Evolutionary conservation across 2,797 vertebrate genomes (phyloP).

Genomic region (Cercopithecus neglectus): DNA sequence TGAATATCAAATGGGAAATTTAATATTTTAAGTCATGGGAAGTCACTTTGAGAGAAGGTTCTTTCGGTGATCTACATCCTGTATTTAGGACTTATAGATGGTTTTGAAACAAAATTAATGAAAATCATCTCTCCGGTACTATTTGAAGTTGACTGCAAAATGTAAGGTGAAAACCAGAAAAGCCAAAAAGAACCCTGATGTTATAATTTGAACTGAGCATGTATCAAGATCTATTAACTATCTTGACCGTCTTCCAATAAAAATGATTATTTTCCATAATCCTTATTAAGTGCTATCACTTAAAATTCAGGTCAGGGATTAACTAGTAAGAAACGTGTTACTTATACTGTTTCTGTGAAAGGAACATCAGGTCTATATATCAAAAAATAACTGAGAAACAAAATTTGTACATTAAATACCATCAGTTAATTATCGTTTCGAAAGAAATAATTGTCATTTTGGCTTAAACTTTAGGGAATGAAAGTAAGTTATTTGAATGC

Average conservation of each 20-base stretch:
- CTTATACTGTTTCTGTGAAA: slow-evolving; percentile 34
- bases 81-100: neutral
- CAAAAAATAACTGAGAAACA: neutral
- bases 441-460: slow-evolving; percentile 10
- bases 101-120: slow-evolving; percentile 30
- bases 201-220: neutral
- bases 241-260: neutral
- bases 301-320: slow-evolving; percentile 44
- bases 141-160: slow-evolving; percentile 19
- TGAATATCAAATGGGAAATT: neutral
- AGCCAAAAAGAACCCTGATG: neutral
- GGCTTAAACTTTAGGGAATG: neutral
- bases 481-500: neutral
- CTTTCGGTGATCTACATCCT: neutral
- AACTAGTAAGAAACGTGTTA: slow-evolving; percentile 20
- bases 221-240: neutral
- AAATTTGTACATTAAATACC: slow-evolving; percentile 13
- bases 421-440: slow-evolving; percentile 16
- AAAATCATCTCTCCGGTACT: slow-evolving; percentile 13
- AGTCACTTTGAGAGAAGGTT: neutral
- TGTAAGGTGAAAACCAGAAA: slow-evolving; percentile 5
- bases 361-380: neutral
- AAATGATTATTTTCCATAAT: neutral
- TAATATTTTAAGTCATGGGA: neutral
- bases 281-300: neutral